Percentiles rank a stretch among this genome's conserved stretches.
These are phyloP conservation scores for Nebria ingens DNA, from an alignment of 1,140 invertebrate species.

Conservation along the genomic window DNA sequence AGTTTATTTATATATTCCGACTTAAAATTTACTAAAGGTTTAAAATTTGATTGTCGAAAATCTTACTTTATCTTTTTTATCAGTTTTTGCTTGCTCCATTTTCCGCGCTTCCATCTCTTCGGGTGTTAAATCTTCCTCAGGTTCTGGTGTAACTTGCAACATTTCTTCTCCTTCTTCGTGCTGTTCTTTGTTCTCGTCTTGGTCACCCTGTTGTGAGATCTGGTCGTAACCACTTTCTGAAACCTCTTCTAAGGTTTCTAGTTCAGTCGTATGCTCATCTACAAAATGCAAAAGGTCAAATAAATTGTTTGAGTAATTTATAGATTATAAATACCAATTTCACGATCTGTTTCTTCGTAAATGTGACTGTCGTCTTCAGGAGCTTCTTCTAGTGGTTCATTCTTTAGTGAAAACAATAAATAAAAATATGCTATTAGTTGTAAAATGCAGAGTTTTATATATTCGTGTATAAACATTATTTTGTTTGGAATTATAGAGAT, in stretches of 20 bases:
- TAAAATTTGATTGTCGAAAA: too few relatives aligned
- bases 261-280: constrained; percentile 9
- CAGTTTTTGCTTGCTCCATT: constrained; percentile 16
- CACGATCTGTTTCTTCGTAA: neutral
- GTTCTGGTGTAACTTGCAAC: neutral
- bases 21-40: neutral
- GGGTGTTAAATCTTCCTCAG: constrained; percentile 15
- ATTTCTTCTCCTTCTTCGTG: constrained; percentile 5
- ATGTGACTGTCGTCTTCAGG: neutral
- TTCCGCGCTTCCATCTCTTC: constrained; percentile 14
- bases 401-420: neutral
- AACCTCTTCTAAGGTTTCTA: constrained; percentile 11
- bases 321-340: neutral
- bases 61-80: constrained; percentile 22
- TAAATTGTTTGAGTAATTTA: neutral
- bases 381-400: neutral
- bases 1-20: neutral
- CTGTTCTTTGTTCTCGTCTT: neutral
- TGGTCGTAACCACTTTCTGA: constrained; percentile 6
- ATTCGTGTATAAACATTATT: too few relatives aligned
- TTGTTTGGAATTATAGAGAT: too few relatives aligned
- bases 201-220: neutral
- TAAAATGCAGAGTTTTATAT: too few relatives aligned
- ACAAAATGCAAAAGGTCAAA: neutral
- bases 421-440: neutral